These are phyloP conservation scores for Coenobita brevimanus DNA, from an alignment of 1,140 invertebrate genomes.

Conservation along the genomic window DNA sequence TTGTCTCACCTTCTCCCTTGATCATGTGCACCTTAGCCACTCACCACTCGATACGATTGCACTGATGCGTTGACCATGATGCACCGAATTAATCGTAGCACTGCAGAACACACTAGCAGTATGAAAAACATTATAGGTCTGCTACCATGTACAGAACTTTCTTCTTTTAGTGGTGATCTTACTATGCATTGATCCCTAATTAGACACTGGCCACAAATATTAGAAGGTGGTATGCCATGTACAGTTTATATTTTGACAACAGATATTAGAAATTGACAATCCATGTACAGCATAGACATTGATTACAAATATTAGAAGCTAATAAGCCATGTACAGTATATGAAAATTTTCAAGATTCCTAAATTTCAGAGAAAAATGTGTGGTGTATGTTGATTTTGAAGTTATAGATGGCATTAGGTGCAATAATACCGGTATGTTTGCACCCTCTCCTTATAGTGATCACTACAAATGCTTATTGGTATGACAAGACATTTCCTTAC, in stretches of 20 bases:
- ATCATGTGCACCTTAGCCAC: constrained; percentile 54
- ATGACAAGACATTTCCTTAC: background rate
- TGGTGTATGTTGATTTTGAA: background rate
- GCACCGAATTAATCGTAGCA: constrained; percentile 30
- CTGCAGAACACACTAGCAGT: constrained; percentile 35
- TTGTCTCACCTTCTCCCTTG: constrained; percentile 29
- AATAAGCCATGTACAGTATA: background rate
- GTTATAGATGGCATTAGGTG: background rate
- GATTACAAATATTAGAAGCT: background rate
- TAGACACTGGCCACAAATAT: too few species aligned
- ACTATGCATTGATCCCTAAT: constrained; percentile 17
- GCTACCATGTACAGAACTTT: constrained; percentile 28
- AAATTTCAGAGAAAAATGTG: too few species aligned
- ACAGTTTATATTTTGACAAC: background rate
- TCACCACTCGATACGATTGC: constrained; percentile 18
- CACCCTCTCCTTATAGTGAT: background rate
- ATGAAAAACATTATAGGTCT: constrained; percentile 34
- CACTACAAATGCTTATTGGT: background rate
- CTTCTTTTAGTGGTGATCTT: constrained; percentile 31
- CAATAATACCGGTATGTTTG: background rate
- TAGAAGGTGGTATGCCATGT: too few species aligned
- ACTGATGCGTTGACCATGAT: constrained; percentile 23
- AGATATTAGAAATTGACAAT: background rate
- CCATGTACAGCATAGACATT: background rate
- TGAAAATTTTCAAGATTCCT: too few species aligned